phyloP scores from a whole-genome alignment of 2,888 invertebrate genomes.

The Phengaris arion region DNA sequence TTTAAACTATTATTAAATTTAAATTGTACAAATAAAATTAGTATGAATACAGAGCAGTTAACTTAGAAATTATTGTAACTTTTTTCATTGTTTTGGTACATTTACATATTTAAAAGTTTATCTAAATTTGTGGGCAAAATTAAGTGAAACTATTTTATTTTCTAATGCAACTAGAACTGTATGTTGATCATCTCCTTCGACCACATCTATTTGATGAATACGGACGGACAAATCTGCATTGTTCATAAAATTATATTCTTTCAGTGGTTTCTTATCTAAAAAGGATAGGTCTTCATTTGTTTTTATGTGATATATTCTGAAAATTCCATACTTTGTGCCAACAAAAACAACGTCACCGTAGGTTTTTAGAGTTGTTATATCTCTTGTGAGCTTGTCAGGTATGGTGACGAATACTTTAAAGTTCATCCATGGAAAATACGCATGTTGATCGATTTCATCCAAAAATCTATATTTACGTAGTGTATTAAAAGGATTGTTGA shows the following conservation, averaged over 20 bases:
- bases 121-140: constrained; percentile 53
- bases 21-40: constrained; percentile 12
- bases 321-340: constrained; percentile 58
- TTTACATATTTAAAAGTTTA: constrained; percentile 26
- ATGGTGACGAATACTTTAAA: constrained; percentile 50
- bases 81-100: too few species aligned
- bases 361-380: constrained; percentile 51
- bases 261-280: constrained; percentile 52
- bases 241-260: constrained; percentile 60
- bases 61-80: too few species aligned
- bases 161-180: constrained; percentile 63
- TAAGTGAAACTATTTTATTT: constrained; percentile 58
- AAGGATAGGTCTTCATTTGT: constrained; percentile 53
- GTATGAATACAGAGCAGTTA: too few species aligned
- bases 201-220: constrained; percentile 57
- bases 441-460: constrained; percentile 53
- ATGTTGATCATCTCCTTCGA: constrained; percentile 58
- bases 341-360: constrained; percentile 64
- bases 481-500: background rate
- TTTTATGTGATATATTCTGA: constrained; percentile 59
- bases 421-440: constrained; percentile 59
- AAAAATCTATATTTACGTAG: constrained; percentile 14
- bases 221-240: constrained; percentile 54
- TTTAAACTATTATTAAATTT: too few species aligned
- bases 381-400: constrained; percentile 48